Percentiles rank a stretch among this genome's conserved stretches.
Conservation (phyloP, 2,888 invertebrate species). For the Limnephilus marmoratus region DNA sequence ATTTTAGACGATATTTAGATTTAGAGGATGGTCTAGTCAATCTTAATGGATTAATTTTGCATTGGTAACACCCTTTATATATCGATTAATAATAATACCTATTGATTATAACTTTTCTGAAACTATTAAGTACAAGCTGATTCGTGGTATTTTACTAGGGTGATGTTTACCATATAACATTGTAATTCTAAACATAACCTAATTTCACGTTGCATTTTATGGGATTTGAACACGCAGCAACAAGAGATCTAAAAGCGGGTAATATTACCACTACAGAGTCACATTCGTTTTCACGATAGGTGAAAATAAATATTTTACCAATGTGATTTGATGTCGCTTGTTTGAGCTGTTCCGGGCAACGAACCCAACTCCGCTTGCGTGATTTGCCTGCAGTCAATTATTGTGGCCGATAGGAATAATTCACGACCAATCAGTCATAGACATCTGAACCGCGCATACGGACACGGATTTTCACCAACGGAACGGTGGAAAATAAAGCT, state of each 20-base stretch:
- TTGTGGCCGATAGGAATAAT: conserved; percentile 25
- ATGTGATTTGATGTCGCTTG: background rate
- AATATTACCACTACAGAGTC: background rate
- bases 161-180: background rate
- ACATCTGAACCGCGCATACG: conserved; percentile 8
- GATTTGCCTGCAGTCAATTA: conserved; percentile 27
- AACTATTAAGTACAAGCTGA: background rate
- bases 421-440: conserved; percentile 32
- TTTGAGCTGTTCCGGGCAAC: conserved; percentile 14
- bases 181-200: background rate
- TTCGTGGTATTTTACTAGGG: background rate
- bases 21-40: too few species aligned
- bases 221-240: background rate
- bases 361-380: conserved; percentile 14
- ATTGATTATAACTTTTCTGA: too few species aligned
- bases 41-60: too few species aligned
- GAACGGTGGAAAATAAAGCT: background rate
- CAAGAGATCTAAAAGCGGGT: background rate
- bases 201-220: background rate
- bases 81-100: too few species aligned
- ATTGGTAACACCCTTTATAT: too few species aligned
- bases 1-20: too few species aligned
- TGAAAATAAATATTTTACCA: background rate
- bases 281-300: background rate
- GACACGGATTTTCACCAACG: background rate